phyloP scores from a whole-genome alignment of 2,797 vertebrate genomes.

The Sebastes variabilis region DNA sequence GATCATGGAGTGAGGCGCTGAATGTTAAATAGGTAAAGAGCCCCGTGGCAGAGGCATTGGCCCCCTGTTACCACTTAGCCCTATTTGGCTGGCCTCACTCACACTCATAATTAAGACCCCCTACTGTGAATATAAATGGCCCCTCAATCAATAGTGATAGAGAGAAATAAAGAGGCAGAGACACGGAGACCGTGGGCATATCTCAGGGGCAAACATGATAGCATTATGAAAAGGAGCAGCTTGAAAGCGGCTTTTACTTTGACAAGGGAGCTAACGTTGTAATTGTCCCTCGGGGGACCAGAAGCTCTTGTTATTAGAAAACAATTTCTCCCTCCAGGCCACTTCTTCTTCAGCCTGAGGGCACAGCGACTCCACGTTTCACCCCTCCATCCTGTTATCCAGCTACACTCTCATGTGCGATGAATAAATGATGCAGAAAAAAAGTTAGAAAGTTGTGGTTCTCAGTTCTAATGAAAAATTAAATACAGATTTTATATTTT shows the following conservation, averaged over 20 bases:
- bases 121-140: conserved; percentile 86
- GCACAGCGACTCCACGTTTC: conserved; percentile 63
- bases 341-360: conserved; percentile 79
- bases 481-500: neutral
- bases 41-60: conserved; percentile 77
- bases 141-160: conserved; percentile 81
- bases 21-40: conserved; percentile 81
- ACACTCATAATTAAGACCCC: conserved; percentile 86
- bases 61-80: conserved; percentile 83
- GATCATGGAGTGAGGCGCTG: conserved; percentile 69
- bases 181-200: conserved; percentile 73
- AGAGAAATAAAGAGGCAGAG: conserved; percentile 76
- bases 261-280: conserved; percentile 88
- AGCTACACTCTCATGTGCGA: conserved; percentile 1
- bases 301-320: conserved; percentile 85
- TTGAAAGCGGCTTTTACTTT: conserved; percentile 91
- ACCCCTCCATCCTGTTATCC: conserved; percentile 45
- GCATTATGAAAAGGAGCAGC: conserved; percentile 91
- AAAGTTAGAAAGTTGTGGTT: conserved; percentile 44
- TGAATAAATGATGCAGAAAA: conserved; percentile 23
- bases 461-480: neutral
- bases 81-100: conserved; percentile 82
- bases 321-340: conserved; percentile 88
- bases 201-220: conserved; percentile 88
- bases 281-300: conserved; percentile 87